Base-by-base conservation (phyloP, 2,797 vertebrate genomes). In the Myripristis jacobus region DNA sequence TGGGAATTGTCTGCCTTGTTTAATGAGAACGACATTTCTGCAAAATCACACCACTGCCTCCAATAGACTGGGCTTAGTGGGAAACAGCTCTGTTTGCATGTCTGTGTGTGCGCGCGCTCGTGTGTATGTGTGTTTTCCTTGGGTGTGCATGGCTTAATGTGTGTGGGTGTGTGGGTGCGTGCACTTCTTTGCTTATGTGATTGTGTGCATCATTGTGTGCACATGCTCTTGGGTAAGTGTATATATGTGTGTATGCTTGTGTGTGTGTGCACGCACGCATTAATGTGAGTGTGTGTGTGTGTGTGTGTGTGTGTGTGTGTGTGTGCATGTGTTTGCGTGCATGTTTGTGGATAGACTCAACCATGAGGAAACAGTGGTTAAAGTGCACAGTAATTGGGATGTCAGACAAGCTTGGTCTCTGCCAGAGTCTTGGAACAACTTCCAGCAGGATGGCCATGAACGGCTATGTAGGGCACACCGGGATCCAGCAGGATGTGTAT, bases 301-400 rank as follows among this genome's bases (percentile, higher is more conserved):
- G 29, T 31, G 29, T 31, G 29, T 52, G 48, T 52, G 18, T 38
- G 15, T 21, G 21, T 44, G 36, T 31, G 22, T 27, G 31, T 31
- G 31, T 29, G 38, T 36, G 25, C 31, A 5, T 43, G 24, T 52
- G 48, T 52, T 13, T 38, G 15, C 18, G 21, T 44, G 36, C 24
- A 19, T 27, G 31, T 31, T 31, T 29, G 38, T 36, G 25, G 21
- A 46, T 6, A 22, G 24, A 31, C 25, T 25, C 63, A 53, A 34
- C 38, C 63, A 67, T 29, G 67, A 66, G 50, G 44, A 72, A 67
- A 72, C 47, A 21, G 62, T 50, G 73, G 47, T 64, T 70, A 60
- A 60, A 56, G 61, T 50, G 47, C 47, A 38, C 46, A 61, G 41
- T 77, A 74, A 81, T 74, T 70, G 57, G 66, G 56, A 61, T 77